These are phyloP conservation scores for Myathropa florea DNA, from an alignment of 2,888 invertebrate genomes.

Conservation along the genomic window DNA sequence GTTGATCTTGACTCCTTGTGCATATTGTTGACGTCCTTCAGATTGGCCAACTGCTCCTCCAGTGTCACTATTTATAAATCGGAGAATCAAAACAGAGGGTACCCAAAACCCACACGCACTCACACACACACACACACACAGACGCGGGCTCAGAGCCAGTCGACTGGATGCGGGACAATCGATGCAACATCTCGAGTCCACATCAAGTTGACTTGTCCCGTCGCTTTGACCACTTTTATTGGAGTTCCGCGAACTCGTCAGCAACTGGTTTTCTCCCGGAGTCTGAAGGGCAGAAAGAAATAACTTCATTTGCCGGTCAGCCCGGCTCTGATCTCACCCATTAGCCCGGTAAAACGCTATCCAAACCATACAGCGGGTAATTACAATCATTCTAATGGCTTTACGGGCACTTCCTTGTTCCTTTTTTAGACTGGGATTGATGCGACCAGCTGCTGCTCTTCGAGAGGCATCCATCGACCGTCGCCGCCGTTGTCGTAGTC, in stretches of 20 bases:
- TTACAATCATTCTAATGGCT: conserved; percentile 64
- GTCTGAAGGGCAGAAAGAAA: conserved; percentile 31
- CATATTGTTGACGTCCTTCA: conserved; percentile 65
- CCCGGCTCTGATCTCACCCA: conserved; percentile 27
- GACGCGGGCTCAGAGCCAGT: not conserved
- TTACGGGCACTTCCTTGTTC: conserved; percentile 63
- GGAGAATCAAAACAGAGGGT: conserved; percentile 41
- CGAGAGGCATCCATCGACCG: conserved; percentile 1
- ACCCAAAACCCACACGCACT: conserved; percentile 35
- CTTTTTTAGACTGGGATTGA: conserved; percentile 55
- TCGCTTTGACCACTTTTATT: conserved; percentile 33
- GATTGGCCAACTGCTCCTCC: conserved; percentile 48
- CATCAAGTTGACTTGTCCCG: conserved; percentile 22
- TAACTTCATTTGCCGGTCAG: conserved; percentile 16
- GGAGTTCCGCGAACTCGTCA: conserved; percentile 56
- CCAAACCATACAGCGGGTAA: conserved; percentile 35
- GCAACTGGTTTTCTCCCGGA: conserved; percentile 11
- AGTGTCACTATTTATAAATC: conserved; percentile 62
- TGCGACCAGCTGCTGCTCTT: conserved; percentile 27
- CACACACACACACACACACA: not conserved
- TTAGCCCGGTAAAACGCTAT: conserved; percentile 37
- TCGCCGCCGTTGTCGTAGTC: conserved; percentile 8
- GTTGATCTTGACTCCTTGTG: conserved; percentile 61
- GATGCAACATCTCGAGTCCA: conserved; percentile 6
- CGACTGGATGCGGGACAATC: not conserved